A percentile compares a stretch with the other conserved stretches of the same genome.
phyloP scores from a whole-genome alignment of 2,888 invertebrate species.

The Dryobota labecula region DNA sequence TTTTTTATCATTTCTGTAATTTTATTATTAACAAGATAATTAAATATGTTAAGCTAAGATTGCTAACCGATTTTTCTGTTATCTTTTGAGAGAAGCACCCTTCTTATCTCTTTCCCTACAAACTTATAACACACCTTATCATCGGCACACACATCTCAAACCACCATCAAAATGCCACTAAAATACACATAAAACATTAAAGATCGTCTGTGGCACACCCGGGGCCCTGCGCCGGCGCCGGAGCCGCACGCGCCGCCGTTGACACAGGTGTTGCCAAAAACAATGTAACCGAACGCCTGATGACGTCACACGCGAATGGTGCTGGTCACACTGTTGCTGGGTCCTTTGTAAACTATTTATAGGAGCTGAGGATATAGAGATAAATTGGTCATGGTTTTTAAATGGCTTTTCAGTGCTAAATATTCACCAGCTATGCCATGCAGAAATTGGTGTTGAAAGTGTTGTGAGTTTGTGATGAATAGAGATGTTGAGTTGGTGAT shows the following conservation, averaged over 20 bases:
- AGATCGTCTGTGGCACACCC: conserved; percentile 4
- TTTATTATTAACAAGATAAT: background rate
- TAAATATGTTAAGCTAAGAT: background rate
- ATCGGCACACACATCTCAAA: background rate
- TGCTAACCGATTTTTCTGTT: background rate
- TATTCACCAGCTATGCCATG: too few relatives aligned
- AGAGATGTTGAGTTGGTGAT: too few relatives aligned
- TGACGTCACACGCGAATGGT: conserved; percentile 48
- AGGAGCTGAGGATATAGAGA: conserved; percentile 5
- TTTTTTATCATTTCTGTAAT: background rate
- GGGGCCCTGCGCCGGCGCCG: conserved; percentile 54
- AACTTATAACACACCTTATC: background rate
- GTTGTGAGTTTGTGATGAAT: too few relatives aligned
- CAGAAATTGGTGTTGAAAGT: too few relatives aligned
- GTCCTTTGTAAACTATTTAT: conserved; percentile 35
- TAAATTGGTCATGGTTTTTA: too few relatives aligned
- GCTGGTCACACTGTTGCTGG: conserved; percentile 49
- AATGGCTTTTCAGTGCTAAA: too few relatives aligned
- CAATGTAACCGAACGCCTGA: conserved; percentile 51
- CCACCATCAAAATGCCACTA: background rate
- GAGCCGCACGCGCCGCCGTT: conserved; percentile 65
- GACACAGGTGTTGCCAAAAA: conserved; percentile 63
- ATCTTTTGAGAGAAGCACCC: background rate
- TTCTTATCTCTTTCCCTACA: background rate
- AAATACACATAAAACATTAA: conserved; percentile 5